These are phyloP conservation scores for Natator depressus DNA, from an alignment of 2,113 vertebrate species.

Conservation along the genomic window DNA sequence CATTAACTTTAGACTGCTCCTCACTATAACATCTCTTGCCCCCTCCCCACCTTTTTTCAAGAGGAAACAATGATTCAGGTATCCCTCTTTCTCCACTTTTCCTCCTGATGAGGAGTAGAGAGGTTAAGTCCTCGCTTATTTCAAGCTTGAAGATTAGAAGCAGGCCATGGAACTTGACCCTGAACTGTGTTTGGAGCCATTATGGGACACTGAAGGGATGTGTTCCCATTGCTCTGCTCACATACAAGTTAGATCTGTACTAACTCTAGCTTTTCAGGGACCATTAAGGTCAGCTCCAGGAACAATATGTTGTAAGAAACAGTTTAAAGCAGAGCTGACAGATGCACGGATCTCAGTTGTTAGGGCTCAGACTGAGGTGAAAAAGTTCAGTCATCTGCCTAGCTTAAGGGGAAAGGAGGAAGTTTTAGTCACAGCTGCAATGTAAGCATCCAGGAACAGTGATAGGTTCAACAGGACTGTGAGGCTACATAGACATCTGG, in stretches of 20 bases:
- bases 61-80: neutral
- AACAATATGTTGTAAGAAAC: neutral
- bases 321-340: neutral
- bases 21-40: neutral
- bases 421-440: neutral
- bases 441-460: neutral
- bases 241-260: neutral
- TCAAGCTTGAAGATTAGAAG: neutral
- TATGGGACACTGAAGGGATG: neutral
- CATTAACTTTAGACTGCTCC: neutral
- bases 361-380: neutral
- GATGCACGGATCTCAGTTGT: neutral
- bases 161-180: neutral
- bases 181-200: neutral
- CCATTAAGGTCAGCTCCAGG: neutral
- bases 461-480: accelerated
- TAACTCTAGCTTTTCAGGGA: neutral
- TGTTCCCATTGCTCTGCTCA: neutral
- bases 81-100: neutral
- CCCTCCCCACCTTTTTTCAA: neutral
- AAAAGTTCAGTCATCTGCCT: neutral
- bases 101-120: neutral
- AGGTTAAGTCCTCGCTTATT: neutral
- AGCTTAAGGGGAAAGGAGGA: neutral
- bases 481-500: neutral